Percentiles rank a stretch among this genome's conserved stretches.
phyloP scores from a whole-genome alignment of 2,797 vertebrate genomes.

The Spinibarbus caldwelli region DNA sequence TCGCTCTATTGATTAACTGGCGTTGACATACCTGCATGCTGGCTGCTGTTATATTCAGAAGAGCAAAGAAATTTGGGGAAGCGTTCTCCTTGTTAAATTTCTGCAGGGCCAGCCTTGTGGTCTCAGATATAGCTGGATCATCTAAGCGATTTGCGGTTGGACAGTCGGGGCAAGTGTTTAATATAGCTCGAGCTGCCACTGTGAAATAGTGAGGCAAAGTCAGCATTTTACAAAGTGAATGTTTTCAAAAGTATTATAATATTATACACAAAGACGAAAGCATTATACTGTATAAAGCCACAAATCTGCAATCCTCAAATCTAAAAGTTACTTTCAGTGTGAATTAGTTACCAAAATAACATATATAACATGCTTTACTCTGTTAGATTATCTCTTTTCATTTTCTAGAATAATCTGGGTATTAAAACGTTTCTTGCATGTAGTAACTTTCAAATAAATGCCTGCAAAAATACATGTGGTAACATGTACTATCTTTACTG shows the following conservation, averaged over 20 bases:
- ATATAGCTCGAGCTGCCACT: constrained; percentile 67
- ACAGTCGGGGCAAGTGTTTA: constrained; percentile 70
- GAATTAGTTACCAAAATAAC: not conserved
- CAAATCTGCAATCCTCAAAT: not conserved
- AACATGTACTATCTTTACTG: too few relatives aligned
- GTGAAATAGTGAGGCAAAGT: constrained; percentile 36
- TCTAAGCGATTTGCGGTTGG: constrained; percentile 64
- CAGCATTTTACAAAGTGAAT: not conserved
- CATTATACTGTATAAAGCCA: not conserved
- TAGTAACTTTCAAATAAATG: too few relatives aligned
- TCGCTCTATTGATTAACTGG: not conserved
- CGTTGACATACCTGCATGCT: constrained; percentile 68
- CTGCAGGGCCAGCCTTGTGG: constrained; percentile 68
- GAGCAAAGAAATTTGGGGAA: constrained; percentile 66
- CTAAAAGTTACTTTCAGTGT: not conserved
- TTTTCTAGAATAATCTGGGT: too few relatives aligned
- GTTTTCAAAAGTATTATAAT: not conserved
- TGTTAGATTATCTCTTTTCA: not conserved
- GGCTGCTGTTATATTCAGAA: constrained; percentile 71
- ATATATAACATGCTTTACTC: not conserved
- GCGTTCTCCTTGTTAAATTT: constrained; percentile 71
- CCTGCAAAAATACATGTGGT: too few relatives aligned
- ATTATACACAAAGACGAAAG: not conserved
- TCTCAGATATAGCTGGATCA: constrained; percentile 68
- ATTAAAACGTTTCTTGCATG: too few relatives aligned